Base-by-base conservation (phyloP, 1,140 invertebrate species). In the Latrodectus geometricus region DNA sequence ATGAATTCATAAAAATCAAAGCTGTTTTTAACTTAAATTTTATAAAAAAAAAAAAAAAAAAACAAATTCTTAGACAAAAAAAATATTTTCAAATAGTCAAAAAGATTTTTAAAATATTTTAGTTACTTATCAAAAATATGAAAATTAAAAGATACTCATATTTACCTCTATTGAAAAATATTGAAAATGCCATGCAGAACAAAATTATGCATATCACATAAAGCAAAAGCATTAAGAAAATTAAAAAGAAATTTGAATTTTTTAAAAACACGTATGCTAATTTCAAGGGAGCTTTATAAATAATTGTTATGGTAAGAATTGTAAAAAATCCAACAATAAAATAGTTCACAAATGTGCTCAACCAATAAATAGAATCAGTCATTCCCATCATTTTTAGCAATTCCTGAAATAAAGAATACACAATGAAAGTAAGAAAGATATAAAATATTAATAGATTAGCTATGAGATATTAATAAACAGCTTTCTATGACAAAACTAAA, bases 321-420 rank as follows among this genome's bases (percentile, higher is more conserved):
- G 92, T 91, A 23, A 93, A 82, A 2, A 90, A 73, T 92, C 94
- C 93, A 14, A 93, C 90, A 8, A 92, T 69, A 86, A 94, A 92
- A 78, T 91, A 91, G 88, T 93, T 93, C 49, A 94, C 90, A 89
- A 94, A 94, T 92, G 93, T 94, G 9, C 92, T 92, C n/a, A 91
- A 48, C 94, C 93, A 94, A 89, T 94, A 93, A 8, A 93, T 91
- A 0, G 88, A 89, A 89, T 93, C 94, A 8, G 91, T 90, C n/a
- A 94, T 90, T n/a, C 94, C 94, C 93, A 94, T 94, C 23, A 94
- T 92, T 89, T 92, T 91, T 92, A 94, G 93, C 11, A 93, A 92
- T 90, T 94, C 94, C 89, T 93, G 89, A 49, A 90, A 72, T 88
- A 54, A 70, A 76, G 35, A 50, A 74, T 35, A 3, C 35, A 35